phyloP scores from a whole-genome alignment of 2,113 vertebrate species.

The Sylvia atricapilla region DNA sequence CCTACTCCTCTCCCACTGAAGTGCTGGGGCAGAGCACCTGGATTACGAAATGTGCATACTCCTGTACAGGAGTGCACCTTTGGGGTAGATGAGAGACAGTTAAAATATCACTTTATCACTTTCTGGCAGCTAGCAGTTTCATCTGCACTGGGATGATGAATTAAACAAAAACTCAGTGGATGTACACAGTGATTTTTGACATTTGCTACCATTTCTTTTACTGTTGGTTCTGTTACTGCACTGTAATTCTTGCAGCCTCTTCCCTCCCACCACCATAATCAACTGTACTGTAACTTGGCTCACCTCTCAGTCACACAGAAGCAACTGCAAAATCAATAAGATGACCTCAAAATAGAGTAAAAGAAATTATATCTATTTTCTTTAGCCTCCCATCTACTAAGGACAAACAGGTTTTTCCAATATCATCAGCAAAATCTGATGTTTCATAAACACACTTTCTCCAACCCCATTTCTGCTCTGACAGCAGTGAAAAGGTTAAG shows the following conservation, averaged over 20 bases:
- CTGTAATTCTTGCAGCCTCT: not conserved
- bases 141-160: not conserved
- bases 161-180: not conserved
- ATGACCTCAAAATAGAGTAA: not conserved
- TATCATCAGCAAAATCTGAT: not conserved
- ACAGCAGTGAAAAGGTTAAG: conserved; percentile 45
- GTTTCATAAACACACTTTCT: conserved; percentile 6
- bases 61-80: not conserved
- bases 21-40: not conserved
- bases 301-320: not conserved
- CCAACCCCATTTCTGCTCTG: not conserved
- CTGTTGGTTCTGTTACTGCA: not conserved
- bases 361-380: conserved; percentile 21
- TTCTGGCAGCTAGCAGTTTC: not conserved
- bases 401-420: not conserved
- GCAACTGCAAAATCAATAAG: conserved; percentile 39
- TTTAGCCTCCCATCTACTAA: not conserved
- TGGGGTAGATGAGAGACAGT: not conserved
- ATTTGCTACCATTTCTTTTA: not conserved
- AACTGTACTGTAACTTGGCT: not conserved
- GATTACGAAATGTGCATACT: fast-evolving
- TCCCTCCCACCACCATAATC: not conserved
- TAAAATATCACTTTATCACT: not conserved
- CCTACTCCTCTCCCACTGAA: not conserved
- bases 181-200: not conserved